Evolutionary conservation across 1,140 invertebrate genomes (phyloP).

Genomic region (Riptortus pedestris): DNA sequence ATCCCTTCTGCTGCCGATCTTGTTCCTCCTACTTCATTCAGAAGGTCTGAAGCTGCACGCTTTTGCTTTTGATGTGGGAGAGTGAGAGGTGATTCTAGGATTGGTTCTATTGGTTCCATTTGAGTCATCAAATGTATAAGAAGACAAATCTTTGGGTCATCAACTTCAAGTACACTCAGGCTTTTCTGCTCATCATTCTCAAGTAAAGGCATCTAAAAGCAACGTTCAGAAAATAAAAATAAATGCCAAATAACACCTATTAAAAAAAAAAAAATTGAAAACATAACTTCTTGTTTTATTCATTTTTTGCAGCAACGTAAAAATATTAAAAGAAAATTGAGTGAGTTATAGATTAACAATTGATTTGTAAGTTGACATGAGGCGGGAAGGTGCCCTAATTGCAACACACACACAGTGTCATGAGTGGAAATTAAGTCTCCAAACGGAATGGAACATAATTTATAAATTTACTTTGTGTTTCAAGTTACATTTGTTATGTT

Average conservation of each 20-base stretch:
- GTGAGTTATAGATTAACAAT: no score
- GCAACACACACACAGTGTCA: no score
- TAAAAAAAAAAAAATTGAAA: background rate
- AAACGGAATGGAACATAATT: no score
- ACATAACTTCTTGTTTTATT: background rate
- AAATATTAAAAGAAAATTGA: background rate
- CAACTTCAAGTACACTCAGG: constrained; percentile 58
- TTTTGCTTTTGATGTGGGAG: constrained; percentile 66
- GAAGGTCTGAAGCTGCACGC: constrained; percentile 60
- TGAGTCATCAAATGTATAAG: constrained; percentile 80
- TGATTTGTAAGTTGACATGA: no score
- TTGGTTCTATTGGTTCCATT: constrained; percentile 66
- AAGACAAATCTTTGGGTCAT: constrained; percentile 76
- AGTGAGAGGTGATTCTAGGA: constrained; percentile 67
- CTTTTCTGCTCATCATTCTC: constrained; percentile 29
- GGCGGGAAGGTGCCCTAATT: no score
- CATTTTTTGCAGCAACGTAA: background rate
- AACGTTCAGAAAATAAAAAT: no score
- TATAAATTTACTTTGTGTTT: no score
- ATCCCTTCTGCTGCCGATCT: constrained; percentile 66
- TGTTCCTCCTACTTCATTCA: constrained; percentile 59
- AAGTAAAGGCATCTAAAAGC: constrained; percentile 36
- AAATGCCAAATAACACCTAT: background rate
- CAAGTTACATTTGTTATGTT: no score
- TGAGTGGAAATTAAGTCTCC: no score